Evolutionary conservation across 2,797 vertebrate species (phyloP), one percentile per base, ranked within the genome.

Genomic region (Xerus rutilus): DNA sequence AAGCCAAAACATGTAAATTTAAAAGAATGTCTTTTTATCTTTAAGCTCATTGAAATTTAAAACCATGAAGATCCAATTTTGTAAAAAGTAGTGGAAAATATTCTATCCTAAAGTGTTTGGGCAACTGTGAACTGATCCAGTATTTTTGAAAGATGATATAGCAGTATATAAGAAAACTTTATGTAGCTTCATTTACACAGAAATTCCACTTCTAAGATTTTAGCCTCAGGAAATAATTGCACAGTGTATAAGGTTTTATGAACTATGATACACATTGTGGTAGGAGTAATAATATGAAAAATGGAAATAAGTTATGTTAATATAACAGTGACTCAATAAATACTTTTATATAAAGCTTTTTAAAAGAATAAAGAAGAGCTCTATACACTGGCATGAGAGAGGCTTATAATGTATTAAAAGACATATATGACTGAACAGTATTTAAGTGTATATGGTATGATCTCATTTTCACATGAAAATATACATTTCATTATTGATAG

Each of bases 1-100:
- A 85, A 65, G 3, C 7, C 5, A 7, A 59, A 84, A 72, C 20
- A 32, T 10, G 0, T n/a, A 59, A 65, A 89, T 39, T 49, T 70
- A 30, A 89, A 92, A 82, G 17, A 72, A 5, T 2, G 64, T 5
- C 5, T 88, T 86, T 95, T 52, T 62, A 49, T 72, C 17, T 54
- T 73, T 91, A 30, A 77, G 18, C 78, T 93, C 5, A 91, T 39
- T 64, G 10, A 84, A 79, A 86, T 85, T 52, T 54, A 86, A 89
- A 69, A 47, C 5, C 1, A 35, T 28, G 18, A 65, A 30, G n/a
- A 78, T 18, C 25, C 12, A 82, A 25, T 76, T 7, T 30, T 81
- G 1, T 65, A 85, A 93, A 39, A 4, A 35, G 45, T 11, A 18
- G 1, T 59, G 6, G 9, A 67, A 84, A 86, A 67, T 39, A 35